Conservation (phyloP, 2,888 invertebrate genomes). For the Azorinus chamasolen region DNA sequence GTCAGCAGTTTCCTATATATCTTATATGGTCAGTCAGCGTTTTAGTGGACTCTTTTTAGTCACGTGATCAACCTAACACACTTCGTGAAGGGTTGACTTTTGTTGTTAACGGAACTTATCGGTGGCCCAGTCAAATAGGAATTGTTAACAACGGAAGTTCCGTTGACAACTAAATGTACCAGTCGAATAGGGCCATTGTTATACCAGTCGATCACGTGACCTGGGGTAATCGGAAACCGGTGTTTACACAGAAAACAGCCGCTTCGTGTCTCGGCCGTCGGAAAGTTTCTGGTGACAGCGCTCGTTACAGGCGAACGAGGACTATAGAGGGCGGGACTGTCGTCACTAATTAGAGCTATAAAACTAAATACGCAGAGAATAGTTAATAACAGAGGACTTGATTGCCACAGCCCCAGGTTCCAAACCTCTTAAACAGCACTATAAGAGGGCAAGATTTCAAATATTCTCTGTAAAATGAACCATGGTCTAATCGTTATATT, state of each 20-base stretch:
- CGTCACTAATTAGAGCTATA: constrained; percentile 56
- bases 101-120: too few relatives aligned
- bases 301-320: constrained; percentile 22
- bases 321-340: constrained; percentile 39
- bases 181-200: too few relatives aligned
- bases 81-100: too few relatives aligned
- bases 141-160: too few relatives aligned
- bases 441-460: not conserved
- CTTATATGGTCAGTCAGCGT: too few relatives aligned
- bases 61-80: too few relatives aligned
- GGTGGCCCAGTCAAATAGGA: too few relatives aligned
- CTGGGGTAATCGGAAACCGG: constrained; percentile 59
- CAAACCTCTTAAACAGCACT: constrained; percentile 6
- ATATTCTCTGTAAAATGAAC: too few relatives aligned
- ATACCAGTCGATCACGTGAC: constrained; percentile 50
- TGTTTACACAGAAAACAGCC: constrained; percentile 64
- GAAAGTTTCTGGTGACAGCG: constrained; percentile 47
- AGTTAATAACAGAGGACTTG: constrained; percentile 46
- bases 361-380: constrained; percentile 55
- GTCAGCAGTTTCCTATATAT: too few relatives aligned
- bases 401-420: constrained; percentile 26
- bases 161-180: too few relatives aligned
- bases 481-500: too few relatives aligned
- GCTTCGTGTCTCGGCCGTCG: constrained; percentile 45
- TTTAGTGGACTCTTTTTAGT: too few relatives aligned